Percentiles rank a stretch among this genome's conserved stretches.
Conservation (phyloP, 30 jellyfish, hydroid and myxozoan species). For the Turritopsis dohrnii region DNA sequence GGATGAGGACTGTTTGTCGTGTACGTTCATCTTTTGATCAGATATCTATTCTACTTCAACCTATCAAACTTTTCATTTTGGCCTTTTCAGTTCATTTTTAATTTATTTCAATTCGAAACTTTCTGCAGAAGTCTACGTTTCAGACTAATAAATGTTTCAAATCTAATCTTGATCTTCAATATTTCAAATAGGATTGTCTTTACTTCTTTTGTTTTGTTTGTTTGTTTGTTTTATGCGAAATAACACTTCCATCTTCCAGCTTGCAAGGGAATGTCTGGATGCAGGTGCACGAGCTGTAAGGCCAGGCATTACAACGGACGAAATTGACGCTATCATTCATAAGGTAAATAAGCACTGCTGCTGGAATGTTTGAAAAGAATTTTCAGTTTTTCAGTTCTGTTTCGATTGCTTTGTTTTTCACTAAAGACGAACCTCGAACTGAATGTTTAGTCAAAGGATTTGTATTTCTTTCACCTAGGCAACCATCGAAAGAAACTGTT, state of each 20-base stretch:
- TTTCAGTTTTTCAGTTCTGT: neutral
- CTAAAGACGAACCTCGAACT: too few species aligned
- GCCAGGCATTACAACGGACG: conserved; percentile 95
- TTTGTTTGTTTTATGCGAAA: too few species aligned
- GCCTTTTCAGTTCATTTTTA: neutral
- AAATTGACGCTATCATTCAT: conserved; percentile 76
- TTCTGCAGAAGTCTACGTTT: too few species aligned
- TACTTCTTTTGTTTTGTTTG: too few species aligned
- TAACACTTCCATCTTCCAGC: conserved; percentile 36
- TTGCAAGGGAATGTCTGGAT: conserved; percentile 93
- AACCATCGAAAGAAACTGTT: conserved; percentile 83
- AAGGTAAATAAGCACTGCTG: conserved; percentile 71
- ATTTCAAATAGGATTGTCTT: too few species aligned
- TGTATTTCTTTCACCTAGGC: conserved; percentile 44
- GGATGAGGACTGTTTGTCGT: conserved; percentile 85
- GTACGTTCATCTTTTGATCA: conserved; percentile 31
- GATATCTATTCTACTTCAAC: neutral
- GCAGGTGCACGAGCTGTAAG: conserved; percentile 84
- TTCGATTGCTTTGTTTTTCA: too few species aligned
- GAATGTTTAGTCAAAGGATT: too few species aligned
- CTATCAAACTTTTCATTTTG: neutral
- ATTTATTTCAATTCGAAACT: neutral
- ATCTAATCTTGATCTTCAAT: too few species aligned
- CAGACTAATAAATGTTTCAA: too few species aligned
- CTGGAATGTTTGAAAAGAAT: neutral